Conservation (phyloP, 2,113 vertebrate species). For the Zosterops hypoxanthus region DNA sequence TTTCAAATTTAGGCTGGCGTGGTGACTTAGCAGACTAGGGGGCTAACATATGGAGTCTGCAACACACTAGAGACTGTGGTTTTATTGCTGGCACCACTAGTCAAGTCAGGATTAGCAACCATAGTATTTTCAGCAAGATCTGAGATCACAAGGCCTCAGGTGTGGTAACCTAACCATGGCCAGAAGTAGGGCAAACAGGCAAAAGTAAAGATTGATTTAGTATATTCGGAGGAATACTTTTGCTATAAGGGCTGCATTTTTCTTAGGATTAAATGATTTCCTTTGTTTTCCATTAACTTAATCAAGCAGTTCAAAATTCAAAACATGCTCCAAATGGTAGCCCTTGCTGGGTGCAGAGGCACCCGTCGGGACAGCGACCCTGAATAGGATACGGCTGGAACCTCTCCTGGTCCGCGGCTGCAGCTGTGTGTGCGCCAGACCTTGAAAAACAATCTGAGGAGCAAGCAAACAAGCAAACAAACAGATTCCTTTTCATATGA, state of each 20-base stretch:
- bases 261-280: not conserved
- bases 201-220: not conserved
- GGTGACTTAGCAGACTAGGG: conserved; percentile 75
- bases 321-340: not conserved
- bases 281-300: conserved; percentile 22
- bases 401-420: not conserved
- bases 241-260: not conserved
- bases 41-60: conserved; percentile 80
- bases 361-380: not conserved
- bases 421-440: conserved; percentile 33
- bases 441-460: conserved; percentile 52
- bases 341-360: not conserved
- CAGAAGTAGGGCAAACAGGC: not conserved
- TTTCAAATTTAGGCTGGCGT: conserved; percentile 77
- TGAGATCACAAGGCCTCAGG: conserved; percentile 5
- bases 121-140: not conserved
- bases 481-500: conserved; percentile 60
- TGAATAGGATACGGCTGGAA: not conserved
- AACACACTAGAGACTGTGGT: conserved; percentile 70
- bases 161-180: not conserved
- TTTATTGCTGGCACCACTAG: conserved; percentile 67
- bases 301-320: not conserved
- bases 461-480: conserved; percentile 53
- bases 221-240: not conserved
- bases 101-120: conserved; percentile 55